Evolutionary conservation across 2,113 vertebrate genomes (phyloP), one percentile per base, ranked within the genome.

Genomic region (Ptilorrhoa leucosticta): DNA sequence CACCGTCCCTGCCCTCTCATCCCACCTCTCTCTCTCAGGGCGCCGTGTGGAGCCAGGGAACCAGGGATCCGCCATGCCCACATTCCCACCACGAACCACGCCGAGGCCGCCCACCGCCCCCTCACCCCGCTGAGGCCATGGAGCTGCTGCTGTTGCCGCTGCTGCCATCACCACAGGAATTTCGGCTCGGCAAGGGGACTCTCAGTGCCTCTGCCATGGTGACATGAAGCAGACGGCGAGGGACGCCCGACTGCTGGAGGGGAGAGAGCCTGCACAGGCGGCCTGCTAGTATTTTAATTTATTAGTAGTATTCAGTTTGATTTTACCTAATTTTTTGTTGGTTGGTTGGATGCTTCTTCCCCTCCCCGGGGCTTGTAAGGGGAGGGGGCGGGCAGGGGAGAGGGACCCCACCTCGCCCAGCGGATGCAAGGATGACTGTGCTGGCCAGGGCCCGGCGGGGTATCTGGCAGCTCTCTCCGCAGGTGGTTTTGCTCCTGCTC

Each of bases 401-500:
- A 50, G 79, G 96, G 69, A 23, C 64, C 75, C 77, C 94, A 64
- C 78, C 77, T 95, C 13, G 1, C 90, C 89, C 69, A 27, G 54
- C 77, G 23, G 83, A 97, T 97, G 96, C 97, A 97, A 98, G 98
- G 96, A 98, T 98, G 98, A 98, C 96, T 96, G 86, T 97, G 96
- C 94, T 98, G 97, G 98, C 98, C 45, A 98, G 99, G 96, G 92
- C 99, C 87, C 98, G 99, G 96, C 99, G 99, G 97, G 98, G 99
- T 95, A 98, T 99, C 98, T 98, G 99, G 98, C 99, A 99, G 95
- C 98, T 99, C 96, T 99, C 99, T 93, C 98, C 99, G 6, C 99
- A 99, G 98, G 99, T 98, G 69, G 98, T 99, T 96, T 98, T 99
- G 64, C 98, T 99, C 92, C 98, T 99, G 93, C 99, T 99, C 87